Conservation (phyloP, 35 echinoderm and acorn worm species). For the Ptychodera flava region DNA sequence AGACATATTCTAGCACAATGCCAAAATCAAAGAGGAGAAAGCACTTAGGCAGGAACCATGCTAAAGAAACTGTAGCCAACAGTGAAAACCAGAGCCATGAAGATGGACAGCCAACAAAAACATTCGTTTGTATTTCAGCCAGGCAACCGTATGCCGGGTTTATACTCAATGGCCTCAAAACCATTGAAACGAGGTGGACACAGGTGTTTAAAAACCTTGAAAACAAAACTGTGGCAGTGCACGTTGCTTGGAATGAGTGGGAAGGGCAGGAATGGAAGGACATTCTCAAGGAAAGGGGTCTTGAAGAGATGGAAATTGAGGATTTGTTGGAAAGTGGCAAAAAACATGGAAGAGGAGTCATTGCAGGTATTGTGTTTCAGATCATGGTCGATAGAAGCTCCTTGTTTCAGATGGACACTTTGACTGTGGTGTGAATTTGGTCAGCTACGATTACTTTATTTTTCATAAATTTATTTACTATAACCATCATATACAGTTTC, state of each 20-base stretch:
- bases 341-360: slow-evolving; percentile 21
- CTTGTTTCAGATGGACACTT: too few relatives aligned
- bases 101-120: neutral
- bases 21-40: neutral
- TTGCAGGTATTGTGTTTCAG: slow-evolving; percentile 18
- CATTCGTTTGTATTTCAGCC: slow-evolving; percentile 40
- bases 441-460: too few relatives aligned
- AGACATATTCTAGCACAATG: too few relatives aligned
- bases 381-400: neutral
- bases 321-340: slow-evolving; percentile 7
- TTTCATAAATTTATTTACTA: too few relatives aligned
- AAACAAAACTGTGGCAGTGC: slow-evolving; percentile 31
- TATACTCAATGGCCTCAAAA: slow-evolving; percentile 39
- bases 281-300: slow-evolving; percentile 7
- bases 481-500: too few relatives aligned
- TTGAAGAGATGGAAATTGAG: neutral
- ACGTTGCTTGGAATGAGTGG: slow-evolving; percentile 34
- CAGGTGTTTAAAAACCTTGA: slow-evolving; percentile 22
- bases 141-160: slow-evolving; percentile 50
- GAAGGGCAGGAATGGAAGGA: slow-evolving; percentile 32
- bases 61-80: too few relatives aligned
- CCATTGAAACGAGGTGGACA: slow-evolving; percentile 51
- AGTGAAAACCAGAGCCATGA: neutral
- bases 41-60: neutral
- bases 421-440: too few relatives aligned